These are phyloP conservation scores for Todus mexicanus DNA, from an alignment of 2,797 vertebrate species.

Conservation along the genomic window DNA sequence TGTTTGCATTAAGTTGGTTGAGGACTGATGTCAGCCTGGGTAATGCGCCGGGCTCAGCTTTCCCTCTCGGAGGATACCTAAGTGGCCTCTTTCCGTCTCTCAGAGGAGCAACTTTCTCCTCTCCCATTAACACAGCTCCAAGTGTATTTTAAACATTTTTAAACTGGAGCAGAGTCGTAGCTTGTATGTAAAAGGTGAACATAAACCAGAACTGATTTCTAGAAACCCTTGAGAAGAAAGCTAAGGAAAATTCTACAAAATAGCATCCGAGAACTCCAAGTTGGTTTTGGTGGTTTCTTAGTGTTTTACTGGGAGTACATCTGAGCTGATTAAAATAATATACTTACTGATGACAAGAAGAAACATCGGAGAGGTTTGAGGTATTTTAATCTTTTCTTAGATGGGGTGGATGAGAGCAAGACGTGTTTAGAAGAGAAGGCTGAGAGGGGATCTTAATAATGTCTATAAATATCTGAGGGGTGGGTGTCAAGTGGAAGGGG, in stretches of 20 bases:
- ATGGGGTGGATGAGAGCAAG: not conserved
- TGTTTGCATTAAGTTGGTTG: slow-evolving; percentile 5
- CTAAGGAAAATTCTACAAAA: not conserved
- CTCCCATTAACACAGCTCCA: slow-evolving; percentile 2
- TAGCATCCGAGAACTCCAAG: not conserved
- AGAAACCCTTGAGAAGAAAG: not conserved
- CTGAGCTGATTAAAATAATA: not conserved
- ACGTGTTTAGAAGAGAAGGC: too few relatives aligned
- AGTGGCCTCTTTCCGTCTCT: not conserved
- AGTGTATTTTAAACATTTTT: not conserved
- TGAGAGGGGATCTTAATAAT: too few relatives aligned
- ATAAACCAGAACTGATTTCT: not conserved
- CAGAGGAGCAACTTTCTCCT: not conserved
- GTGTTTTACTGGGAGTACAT: not conserved
- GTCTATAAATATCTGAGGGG: too few relatives aligned
- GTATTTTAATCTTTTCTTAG: not conserved
- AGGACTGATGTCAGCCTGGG: slow-evolving; percentile 34
- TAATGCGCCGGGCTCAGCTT: not conserved
- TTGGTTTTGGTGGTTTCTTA: not conserved
- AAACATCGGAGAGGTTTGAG: not conserved
- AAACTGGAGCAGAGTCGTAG: not conserved
- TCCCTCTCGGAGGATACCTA: not conserved
- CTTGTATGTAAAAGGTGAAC: not conserved
- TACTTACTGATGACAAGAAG: not conserved
- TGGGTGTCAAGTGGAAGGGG: too few relatives aligned